Conservation (phyloP, 1,140 invertebrate species). For the Calephelis virginiensis region DNA sequence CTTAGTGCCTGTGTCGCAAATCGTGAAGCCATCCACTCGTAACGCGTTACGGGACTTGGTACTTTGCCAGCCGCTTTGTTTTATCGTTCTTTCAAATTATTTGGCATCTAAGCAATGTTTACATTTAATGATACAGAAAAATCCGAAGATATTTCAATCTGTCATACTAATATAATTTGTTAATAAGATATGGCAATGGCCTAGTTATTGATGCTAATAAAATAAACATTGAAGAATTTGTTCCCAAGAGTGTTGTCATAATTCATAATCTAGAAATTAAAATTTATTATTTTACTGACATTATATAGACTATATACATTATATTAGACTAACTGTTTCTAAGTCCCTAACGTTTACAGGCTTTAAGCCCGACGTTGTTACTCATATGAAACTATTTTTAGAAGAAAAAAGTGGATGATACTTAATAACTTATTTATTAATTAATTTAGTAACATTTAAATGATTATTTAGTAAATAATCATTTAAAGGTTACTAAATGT, state of each 20-base stretch:
- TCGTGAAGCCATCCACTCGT: constrained; percentile 63
- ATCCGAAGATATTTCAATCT: constrained; percentile 22
- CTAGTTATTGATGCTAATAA: background rate
- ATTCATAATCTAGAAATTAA: too few species aligned
- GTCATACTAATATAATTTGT: constrained; percentile 8
- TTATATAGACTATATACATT: too few species aligned
- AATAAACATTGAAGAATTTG: background rate
- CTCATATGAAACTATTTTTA: too few species aligned
- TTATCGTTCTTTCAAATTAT: constrained; percentile 68
- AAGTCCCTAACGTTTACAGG: too few species aligned
- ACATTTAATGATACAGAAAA: constrained; percentile 68
- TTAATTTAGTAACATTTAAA: too few species aligned
- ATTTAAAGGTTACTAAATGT: too few species aligned
- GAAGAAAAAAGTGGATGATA: too few species aligned
- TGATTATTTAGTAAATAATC: too few species aligned
- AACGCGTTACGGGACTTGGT: constrained; percentile 63
- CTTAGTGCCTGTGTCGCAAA: constrained; percentile 49
- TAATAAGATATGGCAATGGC: background rate
- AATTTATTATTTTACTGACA: too few species aligned
- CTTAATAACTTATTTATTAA: too few species aligned
- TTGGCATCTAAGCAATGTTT: constrained; percentile 72
- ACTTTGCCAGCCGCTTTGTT: constrained; percentile 70
- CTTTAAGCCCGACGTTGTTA: too few species aligned
- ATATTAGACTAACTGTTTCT: too few species aligned
- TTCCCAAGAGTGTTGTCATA: background rate